A percentile compares a stretch with the other conserved stretches of the same genome.
These are phyloP conservation scores for Asbolus verrucosus DNA, from an alignment of 1,140 invertebrate species.

Conservation along the genomic window DNA sequence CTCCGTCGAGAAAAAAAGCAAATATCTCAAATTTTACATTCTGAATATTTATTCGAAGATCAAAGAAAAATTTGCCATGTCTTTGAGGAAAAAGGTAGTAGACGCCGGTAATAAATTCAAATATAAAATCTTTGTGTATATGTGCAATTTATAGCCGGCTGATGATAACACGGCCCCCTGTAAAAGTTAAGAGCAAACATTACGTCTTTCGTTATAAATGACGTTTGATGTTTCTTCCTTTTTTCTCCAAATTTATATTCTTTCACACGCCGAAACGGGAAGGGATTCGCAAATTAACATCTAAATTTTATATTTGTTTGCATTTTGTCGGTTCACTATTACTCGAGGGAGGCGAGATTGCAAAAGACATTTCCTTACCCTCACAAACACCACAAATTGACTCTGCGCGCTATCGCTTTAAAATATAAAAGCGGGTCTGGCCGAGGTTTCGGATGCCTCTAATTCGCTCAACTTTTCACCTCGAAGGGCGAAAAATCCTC, in stretches of 20 bases:
- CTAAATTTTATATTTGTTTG: conserved; percentile 28
- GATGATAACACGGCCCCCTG: no score
- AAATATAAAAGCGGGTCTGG: conserved; percentile 14
- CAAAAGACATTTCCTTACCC: conserved; percentile 32
- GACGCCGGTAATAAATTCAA: conserved; percentile 17
- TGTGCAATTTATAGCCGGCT: conserved; percentile 9
- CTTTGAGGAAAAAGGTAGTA: conserved; percentile 30
- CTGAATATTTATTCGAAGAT: conserved; percentile 36
- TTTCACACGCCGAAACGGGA: no score
- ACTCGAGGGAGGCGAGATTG: conserved; percentile 28
- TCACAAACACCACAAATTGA: conserved; percentile 29
- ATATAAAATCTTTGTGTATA: conserved; percentile 21
- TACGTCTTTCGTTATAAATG: no score
- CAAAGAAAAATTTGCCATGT: conserved; percentile 25
- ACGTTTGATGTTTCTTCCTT: no score
- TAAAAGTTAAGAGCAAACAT: no score
- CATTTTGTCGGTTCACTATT: conserved; percentile 24
- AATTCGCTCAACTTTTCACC: conserved; percentile 26
- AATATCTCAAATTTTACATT: conserved; percentile 3
- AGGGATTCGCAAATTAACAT: conserved; percentile 17
- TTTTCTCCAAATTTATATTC: no score
- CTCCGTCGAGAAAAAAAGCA: neutral
- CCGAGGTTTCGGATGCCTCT: conserved; percentile 18
- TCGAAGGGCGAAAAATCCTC: neutral
- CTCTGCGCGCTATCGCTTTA: conserved; percentile 17